Base-by-base conservation (phyloP, 2,797 vertebrate genomes). In the Rhinella marina region DNA sequence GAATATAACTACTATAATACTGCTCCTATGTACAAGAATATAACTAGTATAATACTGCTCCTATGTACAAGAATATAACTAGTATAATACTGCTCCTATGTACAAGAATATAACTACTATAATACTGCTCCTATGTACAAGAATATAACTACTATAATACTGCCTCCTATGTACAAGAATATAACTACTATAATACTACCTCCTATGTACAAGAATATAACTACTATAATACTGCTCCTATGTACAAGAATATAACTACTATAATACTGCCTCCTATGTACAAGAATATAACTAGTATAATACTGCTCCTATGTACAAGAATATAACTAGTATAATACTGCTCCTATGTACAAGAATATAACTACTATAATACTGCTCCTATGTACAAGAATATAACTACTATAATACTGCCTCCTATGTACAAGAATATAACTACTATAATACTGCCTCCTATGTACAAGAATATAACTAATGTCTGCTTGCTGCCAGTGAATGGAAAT, bases 371-470 rank as follows among this genome's bases (percentile, higher is more conserved):
- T 70, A 70, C 66, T 32, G 14, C 66, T 7, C 66, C 66, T 70
- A 70, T 70, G 27, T 70, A 70, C 66, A 70, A 17, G 13, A 70
- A 29, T 70, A 70, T 70, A 70, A 70, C 66, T 70, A 70, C 27
- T 70, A 70, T 70, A 70, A 32, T 70, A 70, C 66, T 70, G 27
- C 61, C 64, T 8, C 66, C 66, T 70, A 70, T 70, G 14, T 70
- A 70, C 66, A 70, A 70, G 66, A 70, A 32, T 70, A 70, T 70
- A 70, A 70, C 66, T 70, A 70, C 66, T 32, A 70, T 70, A 70
- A 32, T 70, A 70, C 66, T 70, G 27, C 57, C 11, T 2, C 66
- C 66, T 70, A 70, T 70, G 14, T 70, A 29, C 66, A 70, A 29
- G 66, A 70, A 70, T 70, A 70, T 70, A 70, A 32, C 66, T 70